phyloP scores from a whole-genome alignment of 2,888 invertebrate genomes.

The Parnassius orleans region DNA sequence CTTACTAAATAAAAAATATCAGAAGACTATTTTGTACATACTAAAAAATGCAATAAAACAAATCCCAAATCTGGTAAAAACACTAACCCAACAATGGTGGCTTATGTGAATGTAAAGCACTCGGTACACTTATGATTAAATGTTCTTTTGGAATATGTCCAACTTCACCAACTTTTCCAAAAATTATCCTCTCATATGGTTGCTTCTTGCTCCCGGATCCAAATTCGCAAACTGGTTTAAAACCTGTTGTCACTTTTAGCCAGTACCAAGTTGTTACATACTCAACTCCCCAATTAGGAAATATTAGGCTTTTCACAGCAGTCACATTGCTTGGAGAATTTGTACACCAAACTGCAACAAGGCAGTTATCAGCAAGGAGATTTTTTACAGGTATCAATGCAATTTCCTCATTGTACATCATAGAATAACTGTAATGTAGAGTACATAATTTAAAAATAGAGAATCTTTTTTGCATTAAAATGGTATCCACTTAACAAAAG shows the following conservation, averaged over 20 bases:
- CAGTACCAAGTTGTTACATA: slow-evolving; percentile 91
- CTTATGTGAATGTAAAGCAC: slow-evolving; percentile 97
- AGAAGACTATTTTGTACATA: no score
- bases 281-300: slow-evolving; percentile 89
- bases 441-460: no score
- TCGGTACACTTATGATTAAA: slow-evolving; percentile 91
- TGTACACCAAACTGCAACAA: slow-evolving; percentile 96
- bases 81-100: slow-evolving; percentile 88
- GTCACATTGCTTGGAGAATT: slow-evolving; percentile 87
- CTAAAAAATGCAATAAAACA: no score
- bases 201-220: slow-evolving; percentile 87
- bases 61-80: neutral
- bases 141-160: slow-evolving; percentile 68
- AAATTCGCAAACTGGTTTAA: slow-evolving; percentile 86
- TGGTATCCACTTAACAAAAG: no score
- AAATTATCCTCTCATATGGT: slow-evolving; percentile 90
- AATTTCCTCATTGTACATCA: slow-evolving; percentile 89
- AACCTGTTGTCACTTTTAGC: slow-evolving; percentile 89
- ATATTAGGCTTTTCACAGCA: slow-evolving; percentile 85
- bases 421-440: slow-evolving; percentile 82
- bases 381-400: slow-evolving; percentile 84
- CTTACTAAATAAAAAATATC: no score
- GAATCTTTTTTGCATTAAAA: no score
- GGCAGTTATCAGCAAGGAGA: slow-evolving; percentile 81
- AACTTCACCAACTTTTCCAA: slow-evolving; percentile 60